These are phyloP conservation scores for Notamacropus eugenii DNA, from an alignment of 2,797 vertebrate genomes.

Conservation along the genomic window DNA sequence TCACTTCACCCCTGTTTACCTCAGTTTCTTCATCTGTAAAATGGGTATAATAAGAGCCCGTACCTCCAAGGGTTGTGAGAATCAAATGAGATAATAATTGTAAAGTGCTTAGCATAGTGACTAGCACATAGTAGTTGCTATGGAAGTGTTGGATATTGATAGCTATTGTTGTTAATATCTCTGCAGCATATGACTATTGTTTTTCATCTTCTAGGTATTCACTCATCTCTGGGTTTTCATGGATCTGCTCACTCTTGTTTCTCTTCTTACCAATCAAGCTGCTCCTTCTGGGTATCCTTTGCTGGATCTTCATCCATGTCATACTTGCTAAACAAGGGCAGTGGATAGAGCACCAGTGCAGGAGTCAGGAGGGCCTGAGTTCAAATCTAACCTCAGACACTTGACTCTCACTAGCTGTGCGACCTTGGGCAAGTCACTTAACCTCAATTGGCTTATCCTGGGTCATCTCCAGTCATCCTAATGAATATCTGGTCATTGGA, in stretches of 20 bases:
- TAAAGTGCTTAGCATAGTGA: not conserved
- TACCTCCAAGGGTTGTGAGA: not conserved
- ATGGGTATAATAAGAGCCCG: not conserved
- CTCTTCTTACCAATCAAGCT: not conserved
- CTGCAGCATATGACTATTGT: not conserved
- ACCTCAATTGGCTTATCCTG: too few species aligned
- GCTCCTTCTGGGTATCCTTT: not conserved
- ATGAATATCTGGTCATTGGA: too few species aligned
- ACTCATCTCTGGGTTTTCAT: not conserved
- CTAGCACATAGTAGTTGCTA: not conserved
- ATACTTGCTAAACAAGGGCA: not conserved
- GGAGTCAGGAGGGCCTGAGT: too few species aligned
- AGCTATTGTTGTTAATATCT: not conserved
- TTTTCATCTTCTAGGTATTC: not conserved
- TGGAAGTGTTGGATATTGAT: not conserved
- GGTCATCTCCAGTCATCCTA: too few species aligned
- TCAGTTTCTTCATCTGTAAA: not conserved
- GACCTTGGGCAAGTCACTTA: too few species aligned
- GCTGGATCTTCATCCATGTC: not conserved
- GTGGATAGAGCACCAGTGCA: too few species aligned
- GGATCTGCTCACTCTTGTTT: not conserved
- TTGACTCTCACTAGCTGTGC: too few species aligned
- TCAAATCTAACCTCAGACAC: too few species aligned
- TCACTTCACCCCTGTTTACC: not conserved
- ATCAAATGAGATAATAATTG: not conserved